phyloP scores from a whole-genome alignment of 2,797 vertebrate species.

The Dryobates pubescens region DNA sequence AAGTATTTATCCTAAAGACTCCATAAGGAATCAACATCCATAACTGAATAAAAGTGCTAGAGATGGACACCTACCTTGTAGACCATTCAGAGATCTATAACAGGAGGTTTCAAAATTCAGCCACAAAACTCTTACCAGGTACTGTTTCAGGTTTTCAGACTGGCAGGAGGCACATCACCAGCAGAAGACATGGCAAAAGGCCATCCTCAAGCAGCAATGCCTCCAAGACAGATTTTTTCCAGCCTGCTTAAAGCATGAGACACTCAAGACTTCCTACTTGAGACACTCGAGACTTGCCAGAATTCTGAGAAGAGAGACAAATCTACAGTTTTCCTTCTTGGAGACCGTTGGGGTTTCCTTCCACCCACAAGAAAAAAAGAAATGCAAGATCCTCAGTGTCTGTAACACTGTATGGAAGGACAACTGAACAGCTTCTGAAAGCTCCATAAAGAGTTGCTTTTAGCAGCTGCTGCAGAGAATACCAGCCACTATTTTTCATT shows the following conservation, averaged over 20 bases:
- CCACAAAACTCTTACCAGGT: background rate
- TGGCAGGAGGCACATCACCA: background rate
- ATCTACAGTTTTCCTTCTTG: conserved; percentile 7
- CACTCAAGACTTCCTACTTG: background rate
- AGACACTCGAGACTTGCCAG: background rate
- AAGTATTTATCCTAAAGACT: background rate
- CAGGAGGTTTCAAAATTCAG: background rate
- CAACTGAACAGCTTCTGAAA: conserved; percentile 21
- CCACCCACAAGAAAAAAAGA: background rate
- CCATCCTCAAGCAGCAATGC: background rate
- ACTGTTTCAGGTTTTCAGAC: background rate
- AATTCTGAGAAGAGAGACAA: background rate
- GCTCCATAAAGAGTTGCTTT: conserved; percentile 27
- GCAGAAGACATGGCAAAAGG: background rate
- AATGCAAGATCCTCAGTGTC: background rate
- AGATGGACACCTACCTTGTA: background rate
- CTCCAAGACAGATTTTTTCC: background rate
- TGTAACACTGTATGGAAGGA: background rate
- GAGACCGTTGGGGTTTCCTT: background rate
- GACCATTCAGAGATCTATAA: background rate
- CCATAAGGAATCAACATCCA: background rate
- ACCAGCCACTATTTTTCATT: conserved; percentile 40
- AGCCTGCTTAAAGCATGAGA: background rate
- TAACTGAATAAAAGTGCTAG: background rate
- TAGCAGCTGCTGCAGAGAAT: conserved; percentile 39